Percentiles rank a stretch among this genome's conserved stretches.
These are phyloP conservation scores for Leptopilina boulardi DNA, from an alignment of 1,140 invertebrate species.

Conservation along the genomic window DNA sequence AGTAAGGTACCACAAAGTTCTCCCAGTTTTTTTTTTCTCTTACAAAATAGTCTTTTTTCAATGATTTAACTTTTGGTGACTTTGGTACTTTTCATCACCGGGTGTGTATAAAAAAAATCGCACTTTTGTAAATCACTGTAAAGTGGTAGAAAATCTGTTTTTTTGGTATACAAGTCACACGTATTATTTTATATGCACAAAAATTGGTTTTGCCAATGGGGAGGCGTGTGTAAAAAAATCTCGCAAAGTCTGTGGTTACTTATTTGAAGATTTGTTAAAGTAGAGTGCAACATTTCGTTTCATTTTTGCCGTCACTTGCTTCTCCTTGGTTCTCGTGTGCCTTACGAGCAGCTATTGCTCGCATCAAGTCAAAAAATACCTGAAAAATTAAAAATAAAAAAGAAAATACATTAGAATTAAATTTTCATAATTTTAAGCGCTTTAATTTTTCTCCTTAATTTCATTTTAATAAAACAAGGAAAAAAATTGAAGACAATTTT, in stretches of 20 bases:
- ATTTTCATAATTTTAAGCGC: background rate
- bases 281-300: constrained; percentile 93
- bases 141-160: constrained; percentile 60
- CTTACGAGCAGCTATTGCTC: constrained; percentile 95
- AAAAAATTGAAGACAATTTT: background rate
- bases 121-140: constrained; percentile 60
- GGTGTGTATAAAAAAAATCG: constrained; percentile 36
- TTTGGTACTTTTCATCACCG: constrained; percentile 42
- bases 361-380: constrained; percentile 99
- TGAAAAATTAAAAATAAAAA: constrained; percentile 79
- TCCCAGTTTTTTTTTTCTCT: no score
- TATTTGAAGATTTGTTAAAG: constrained; percentile 64
- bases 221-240: constrained; percentile 12
- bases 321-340: constrained; percentile 93
- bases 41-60: background rate
- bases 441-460: constrained; percentile 19
- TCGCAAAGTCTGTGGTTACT: constrained; percentile 33
- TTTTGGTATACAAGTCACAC: constrained; percentile 41
- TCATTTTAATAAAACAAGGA: background rate
- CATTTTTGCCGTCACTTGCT: constrained; percentile 91
- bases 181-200: constrained; percentile 29
- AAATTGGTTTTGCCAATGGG: constrained; percentile 49
- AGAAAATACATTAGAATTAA: background rate
- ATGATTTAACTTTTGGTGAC: background rate
- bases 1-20: constrained; percentile 15